Evolutionary conservation across 1,140 invertebrate genomes (phyloP), one percentile per base, ranked within the genome.

Genomic region (Drosophila auraria): DNA sequence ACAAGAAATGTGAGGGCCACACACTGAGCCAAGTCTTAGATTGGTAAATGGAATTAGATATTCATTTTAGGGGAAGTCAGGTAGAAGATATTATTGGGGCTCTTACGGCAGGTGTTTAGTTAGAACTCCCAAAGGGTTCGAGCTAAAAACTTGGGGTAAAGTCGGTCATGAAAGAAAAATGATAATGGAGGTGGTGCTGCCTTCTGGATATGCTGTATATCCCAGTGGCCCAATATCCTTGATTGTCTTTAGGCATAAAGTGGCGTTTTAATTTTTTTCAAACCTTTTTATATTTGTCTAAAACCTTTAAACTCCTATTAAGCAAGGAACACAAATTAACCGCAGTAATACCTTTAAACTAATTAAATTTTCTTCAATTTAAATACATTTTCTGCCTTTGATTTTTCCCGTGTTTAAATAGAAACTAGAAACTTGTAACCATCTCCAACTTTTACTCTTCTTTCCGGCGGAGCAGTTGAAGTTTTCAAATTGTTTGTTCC

Each of bases 401-500:
- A 45, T 36, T 33, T 45, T 62, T 45, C 7, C 14, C 20, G 33
- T 56, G 33, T 45, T 15, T 12, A 45, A 3, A 25, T 20, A 20
- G 7, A 53, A 47, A 66, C 17, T 58, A 42, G 11, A 64, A 38
- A 57, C 54, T 54, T 38, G n/a, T n/a, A 20, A 58, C 27, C 23
- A 30, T 61, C 64, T 60, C 58, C 7, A 59, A 56, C 23, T 66
- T 53, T 27, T 20, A 36, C 56, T 60, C 56, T 68, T 4, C 33
- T 49, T 44, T 60, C 47, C 27, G 27, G 36, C 33, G 45, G 15
- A 11, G 6, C 23, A 40, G n/a, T 54, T 42, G 40, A 71, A 71
- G 65, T 78, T 79, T 72, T 60, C 66, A 72, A 79, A 68, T 72
- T 79, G 74, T 77, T 77, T 78, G 64, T 60, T 38, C 57, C 63